Percentiles rank a stretch among this genome's conserved stretches.
phyloP scores from a whole-genome alignment of 1,140 invertebrate genomes.

The Aricia agestis region DNA sequence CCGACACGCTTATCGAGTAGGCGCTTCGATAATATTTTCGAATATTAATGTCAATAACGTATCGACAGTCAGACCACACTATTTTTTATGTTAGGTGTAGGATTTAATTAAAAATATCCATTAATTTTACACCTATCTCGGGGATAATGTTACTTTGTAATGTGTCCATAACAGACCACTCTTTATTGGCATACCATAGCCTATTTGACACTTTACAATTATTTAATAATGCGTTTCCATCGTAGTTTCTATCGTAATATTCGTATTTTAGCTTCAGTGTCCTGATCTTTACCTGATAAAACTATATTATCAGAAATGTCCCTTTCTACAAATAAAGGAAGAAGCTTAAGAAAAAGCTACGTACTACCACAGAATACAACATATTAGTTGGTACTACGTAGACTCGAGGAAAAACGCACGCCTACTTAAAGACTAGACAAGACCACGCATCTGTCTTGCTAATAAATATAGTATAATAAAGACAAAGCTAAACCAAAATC shows the following conservation, averaged over 20 bases:
- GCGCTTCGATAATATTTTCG: slow-evolving; percentile 70
- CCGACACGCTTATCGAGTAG: slow-evolving; percentile 71
- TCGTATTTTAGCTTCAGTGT: background rate
- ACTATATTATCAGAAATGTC: too few relatives aligned
- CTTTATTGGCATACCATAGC: background rate
- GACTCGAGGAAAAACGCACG: too few relatives aligned
- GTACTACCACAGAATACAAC: too few relatives aligned
- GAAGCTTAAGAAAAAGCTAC: too few relatives aligned
- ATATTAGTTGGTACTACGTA: too few relatives aligned
- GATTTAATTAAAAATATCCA: slow-evolving; percentile 16
- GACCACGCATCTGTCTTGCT: too few relatives aligned
- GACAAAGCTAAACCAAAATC: too few relatives aligned
- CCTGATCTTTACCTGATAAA: background rate
- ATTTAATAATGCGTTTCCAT: background rate
- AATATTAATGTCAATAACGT: slow-evolving; percentile 69
- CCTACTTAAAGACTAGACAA: too few relatives aligned
- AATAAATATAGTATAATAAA: too few relatives aligned
- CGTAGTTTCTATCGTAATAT: background rate
- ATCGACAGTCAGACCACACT: slow-evolving; percentile 49
- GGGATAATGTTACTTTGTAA: slow-evolving; percentile 28
- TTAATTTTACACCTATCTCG: background rate
- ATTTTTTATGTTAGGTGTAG: slow-evolving; percentile 19
- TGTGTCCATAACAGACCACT: background rate
- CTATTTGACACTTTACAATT: background rate
- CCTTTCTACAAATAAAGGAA: too few relatives aligned